A percentile compares a stretch with the other conserved stretches of the same genome.
Conservation (phyloP, 2,888 invertebrate genomes). For the Gryllus longicercus region DNA sequence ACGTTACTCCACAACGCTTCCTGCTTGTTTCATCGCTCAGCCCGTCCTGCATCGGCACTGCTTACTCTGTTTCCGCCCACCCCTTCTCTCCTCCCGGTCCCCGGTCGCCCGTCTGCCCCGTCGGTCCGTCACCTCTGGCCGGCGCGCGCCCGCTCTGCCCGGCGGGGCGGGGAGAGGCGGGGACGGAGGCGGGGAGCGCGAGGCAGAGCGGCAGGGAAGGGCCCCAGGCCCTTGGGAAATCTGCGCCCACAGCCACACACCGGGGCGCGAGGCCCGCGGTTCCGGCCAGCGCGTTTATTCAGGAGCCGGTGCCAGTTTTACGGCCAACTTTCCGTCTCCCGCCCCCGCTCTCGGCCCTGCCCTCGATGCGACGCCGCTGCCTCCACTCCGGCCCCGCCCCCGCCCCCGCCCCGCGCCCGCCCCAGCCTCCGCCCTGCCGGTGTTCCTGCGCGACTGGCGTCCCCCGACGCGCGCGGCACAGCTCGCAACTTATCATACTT, state of each 20-base stretch:
- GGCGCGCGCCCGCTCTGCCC: too few relatives aligned
- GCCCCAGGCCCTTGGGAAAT: background rate
- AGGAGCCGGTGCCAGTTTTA: conserved; percentile 4
- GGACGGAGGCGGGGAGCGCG: too few relatives aligned
- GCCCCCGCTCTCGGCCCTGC: background rate
- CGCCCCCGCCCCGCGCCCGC: background rate
- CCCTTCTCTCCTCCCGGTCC: too few relatives aligned
- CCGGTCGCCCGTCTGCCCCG: too few relatives aligned
- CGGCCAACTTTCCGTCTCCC: background rate
- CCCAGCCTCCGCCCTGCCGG: background rate
- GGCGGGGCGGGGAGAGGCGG: too few relatives aligned
- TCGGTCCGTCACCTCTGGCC: too few relatives aligned
- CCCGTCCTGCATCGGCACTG: too few relatives aligned
- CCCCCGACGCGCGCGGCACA: background rate
- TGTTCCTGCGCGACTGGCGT: background rate
- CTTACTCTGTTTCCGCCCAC: too few relatives aligned
- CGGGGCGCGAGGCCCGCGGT: background rate
- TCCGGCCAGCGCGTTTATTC: conserved; percentile 1
- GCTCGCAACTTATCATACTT: background rate
- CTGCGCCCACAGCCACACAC: background rate
- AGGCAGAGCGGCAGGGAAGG: too few relatives aligned
- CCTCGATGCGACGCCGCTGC: background rate
- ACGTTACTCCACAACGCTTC: too few relatives aligned
- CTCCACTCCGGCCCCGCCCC: background rate
- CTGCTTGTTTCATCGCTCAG: too few relatives aligned